Evolutionary conservation across 37 sponge, comb jelly and placozoan species (phyloP).

Genomic region (Agelas oroides): DNA sequence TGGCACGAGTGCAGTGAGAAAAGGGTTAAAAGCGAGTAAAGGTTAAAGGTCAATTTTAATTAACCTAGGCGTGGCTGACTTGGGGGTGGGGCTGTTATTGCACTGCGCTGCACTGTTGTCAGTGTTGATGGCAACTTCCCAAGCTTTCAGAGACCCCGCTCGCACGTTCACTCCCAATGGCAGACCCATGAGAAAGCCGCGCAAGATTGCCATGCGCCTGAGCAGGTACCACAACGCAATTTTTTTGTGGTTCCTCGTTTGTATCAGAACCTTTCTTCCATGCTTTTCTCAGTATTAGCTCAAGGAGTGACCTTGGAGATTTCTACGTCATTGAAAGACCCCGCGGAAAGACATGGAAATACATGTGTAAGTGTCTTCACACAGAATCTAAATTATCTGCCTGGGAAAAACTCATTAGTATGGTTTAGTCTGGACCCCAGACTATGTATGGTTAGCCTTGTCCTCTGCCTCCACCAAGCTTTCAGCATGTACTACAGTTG

Average conservation of each 20-base stretch:
- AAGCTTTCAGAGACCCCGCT: conserved; percentile 4
- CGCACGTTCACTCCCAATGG: conserved; percentile 48
- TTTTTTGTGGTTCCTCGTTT: background rate
- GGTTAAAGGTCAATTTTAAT: too few relatives aligned
- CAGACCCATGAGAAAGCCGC: conserved; percentile 48
- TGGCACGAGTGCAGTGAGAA: too few relatives aligned
- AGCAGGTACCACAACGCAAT: background rate
- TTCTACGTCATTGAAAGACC: conserved; percentile 38
- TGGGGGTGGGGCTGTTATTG: conserved; percentile 2
- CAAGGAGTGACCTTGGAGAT: background rate
- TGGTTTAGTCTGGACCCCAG: too few relatives aligned
- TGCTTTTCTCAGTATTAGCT: background rate
- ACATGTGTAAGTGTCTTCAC: conserved; percentile 33
- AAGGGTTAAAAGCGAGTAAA: too few relatives aligned
- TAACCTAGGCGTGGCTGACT: background rate
- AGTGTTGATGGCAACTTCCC: background rate
- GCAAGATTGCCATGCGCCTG: conserved; percentile 21
- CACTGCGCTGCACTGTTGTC: background rate
- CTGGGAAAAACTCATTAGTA: too few relatives aligned
- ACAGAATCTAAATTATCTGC: too few relatives aligned
- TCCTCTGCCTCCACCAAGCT: too few relatives aligned
- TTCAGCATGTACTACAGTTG: too few relatives aligned
- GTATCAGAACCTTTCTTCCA: background rate
- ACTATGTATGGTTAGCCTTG: too few relatives aligned
- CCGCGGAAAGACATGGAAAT: background rate